These are phyloP conservation scores for Caenorhabditis sp. DNA, from an alignment of 2,888 invertebrate species.

Conservation along the genomic window DNA sequence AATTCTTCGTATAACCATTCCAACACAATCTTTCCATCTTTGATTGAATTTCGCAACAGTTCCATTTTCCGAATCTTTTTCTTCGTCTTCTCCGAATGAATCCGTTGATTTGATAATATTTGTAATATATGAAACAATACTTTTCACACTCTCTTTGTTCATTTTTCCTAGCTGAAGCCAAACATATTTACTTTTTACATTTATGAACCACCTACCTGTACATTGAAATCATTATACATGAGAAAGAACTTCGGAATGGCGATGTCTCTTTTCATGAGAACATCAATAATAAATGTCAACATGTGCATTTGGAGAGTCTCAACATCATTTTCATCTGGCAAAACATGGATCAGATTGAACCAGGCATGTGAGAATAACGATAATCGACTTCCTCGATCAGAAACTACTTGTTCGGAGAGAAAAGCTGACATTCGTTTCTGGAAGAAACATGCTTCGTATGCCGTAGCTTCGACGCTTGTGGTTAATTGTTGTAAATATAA, in stretches of 20 bases:
- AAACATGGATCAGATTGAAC: slow-evolving; percentile 5
- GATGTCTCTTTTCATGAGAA: slow-evolving; percentile 14
- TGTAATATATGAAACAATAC: slow-evolving; percentile 12
- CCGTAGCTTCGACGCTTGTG: no score
- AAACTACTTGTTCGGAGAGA: slow-evolving; percentile 16
- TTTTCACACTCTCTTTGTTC: slow-evolving; percentile 4
- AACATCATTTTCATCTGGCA: slow-evolving; percentile 1
- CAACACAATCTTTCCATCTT: slow-evolving; percentile 31
- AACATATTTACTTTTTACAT: background rate
- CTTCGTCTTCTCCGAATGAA: background rate
- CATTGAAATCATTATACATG: slow-evolving; percentile 30
- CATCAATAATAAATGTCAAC: slow-evolving; percentile 17
- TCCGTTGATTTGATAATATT: background rate
- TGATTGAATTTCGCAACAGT: slow-evolving; percentile 1
- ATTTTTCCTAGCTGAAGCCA: background rate
- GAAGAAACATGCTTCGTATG: background rate
- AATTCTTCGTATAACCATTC: slow-evolving; percentile 14
- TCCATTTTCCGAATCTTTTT: slow-evolving; percentile 10
- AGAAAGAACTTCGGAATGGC: slow-evolving; percentile 29
- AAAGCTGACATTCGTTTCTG: slow-evolving; percentile 11
- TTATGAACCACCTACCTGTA: background rate
- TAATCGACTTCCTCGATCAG: slow-evolving; percentile 20
- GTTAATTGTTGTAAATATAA: no score
- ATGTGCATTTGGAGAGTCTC: background rate
- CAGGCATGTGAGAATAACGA: slow-evolving; percentile 26